phyloP scores from a whole-genome alignment of 2,797 vertebrate genomes.

The Apodemus agrarius region DNA sequence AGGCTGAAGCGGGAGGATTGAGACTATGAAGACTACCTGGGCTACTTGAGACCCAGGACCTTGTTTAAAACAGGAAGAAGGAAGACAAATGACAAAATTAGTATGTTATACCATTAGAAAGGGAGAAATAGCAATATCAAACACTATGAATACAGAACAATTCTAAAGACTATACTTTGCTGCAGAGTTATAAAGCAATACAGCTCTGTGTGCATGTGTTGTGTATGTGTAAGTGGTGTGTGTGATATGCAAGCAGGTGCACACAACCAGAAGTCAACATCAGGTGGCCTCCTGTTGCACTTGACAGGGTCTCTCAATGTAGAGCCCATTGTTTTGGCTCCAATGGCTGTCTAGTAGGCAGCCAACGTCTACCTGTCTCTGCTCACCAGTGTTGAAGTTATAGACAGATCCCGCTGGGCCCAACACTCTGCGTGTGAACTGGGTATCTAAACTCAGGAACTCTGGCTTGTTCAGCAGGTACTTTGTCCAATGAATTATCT shows the following conservation, averaged over 20 bases:
- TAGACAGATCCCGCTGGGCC: neutral
- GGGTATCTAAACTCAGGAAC: neutral
- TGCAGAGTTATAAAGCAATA: neutral
- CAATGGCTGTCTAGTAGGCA: too few relatives aligned
- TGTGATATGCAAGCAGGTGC: neutral
- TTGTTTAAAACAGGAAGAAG: neutral
- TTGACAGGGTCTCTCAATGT: neutral
- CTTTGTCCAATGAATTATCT: neutral
- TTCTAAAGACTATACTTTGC: neutral
- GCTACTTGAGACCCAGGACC: neutral
- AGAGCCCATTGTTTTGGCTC: neutral
- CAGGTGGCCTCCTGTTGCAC: neutral
- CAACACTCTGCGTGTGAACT: neutral
- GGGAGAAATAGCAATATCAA: neutral
- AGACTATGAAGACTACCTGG: neutral
- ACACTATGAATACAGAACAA: neutral
- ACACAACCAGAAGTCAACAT: neutral
- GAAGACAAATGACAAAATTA: neutral
- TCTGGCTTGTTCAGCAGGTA: neutral
- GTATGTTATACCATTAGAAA: neutral
- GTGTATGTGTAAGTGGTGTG: neutral
- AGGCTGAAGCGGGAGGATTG: neutral
- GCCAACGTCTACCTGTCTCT: neutral
- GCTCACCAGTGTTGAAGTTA: neutral
- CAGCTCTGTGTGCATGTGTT: too few relatives aligned